These are phyloP conservation scores for Campoletis sonorensis DNA, from an alignment of 1,140 invertebrate genomes.

Conservation along the genomic window DNA sequence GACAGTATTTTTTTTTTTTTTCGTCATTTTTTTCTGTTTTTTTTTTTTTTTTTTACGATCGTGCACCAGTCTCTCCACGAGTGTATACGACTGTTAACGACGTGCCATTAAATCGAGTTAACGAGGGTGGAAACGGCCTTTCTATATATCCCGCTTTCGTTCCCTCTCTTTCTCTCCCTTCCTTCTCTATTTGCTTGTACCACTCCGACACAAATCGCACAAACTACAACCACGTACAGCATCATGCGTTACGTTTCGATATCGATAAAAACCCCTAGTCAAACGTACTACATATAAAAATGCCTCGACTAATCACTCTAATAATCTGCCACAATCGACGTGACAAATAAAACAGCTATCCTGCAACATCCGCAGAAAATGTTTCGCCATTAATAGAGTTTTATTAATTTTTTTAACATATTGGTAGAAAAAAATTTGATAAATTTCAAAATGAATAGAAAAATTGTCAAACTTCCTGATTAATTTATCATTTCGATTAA, in stretches of 20 bases:
- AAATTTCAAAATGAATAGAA: too few relatives aligned
- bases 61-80: constrained; percentile 47
- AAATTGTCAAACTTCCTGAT: too few relatives aligned
- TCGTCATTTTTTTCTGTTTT: too few relatives aligned
- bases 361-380: background rate
- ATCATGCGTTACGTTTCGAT: constrained; percentile 16
- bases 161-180: constrained; percentile 30
- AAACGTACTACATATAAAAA: background rate
- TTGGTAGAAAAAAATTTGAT: too few relatives aligned
- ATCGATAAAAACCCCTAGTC: constrained; percentile 22
- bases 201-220: constrained; percentile 46
- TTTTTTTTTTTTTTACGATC: constrained; percentile 55
- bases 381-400: too few relatives aligned
- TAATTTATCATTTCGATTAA: too few relatives aligned
- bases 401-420: too few relatives aligned
- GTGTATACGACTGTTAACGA: constrained; percentile 65
- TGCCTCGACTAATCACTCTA: constrained; percentile 31
- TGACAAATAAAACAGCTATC: background rate
- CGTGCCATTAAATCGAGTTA: constrained; percentile 67
- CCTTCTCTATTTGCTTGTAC: constrained; percentile 24
- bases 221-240: constrained; percentile 5
- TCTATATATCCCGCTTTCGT: constrained; percentile 30
- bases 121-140: constrained; percentile 61
- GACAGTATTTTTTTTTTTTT: constrained; percentile 42
- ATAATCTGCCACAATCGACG: constrained; percentile 21